These are phyloP conservation scores for Microcebus lehilahytsara DNA, from an alignment of 2,113 vertebrate species.

Conservation along the genomic window DNA sequence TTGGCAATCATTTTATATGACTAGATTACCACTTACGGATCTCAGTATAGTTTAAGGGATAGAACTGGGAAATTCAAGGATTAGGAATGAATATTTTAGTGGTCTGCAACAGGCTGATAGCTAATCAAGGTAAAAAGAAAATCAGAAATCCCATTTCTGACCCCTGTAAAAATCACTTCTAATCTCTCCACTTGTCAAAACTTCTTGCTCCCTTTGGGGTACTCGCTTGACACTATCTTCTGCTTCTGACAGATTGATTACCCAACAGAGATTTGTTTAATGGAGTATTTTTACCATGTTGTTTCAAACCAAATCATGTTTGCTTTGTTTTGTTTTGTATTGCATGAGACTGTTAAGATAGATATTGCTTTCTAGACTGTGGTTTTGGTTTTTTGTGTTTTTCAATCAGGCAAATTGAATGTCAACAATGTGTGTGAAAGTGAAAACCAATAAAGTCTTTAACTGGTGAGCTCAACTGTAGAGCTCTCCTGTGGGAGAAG, in stretches of 20 bases:
- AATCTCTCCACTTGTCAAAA: conserved; percentile 43
- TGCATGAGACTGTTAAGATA: not conserved
- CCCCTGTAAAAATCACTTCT: conserved; percentile 52
- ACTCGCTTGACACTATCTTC: not conserved
- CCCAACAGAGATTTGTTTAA: conserved; percentile 58
- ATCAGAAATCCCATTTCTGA: conserved; percentile 60
- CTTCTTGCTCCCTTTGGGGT: conserved; percentile 41
- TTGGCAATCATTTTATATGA: conserved; percentile 2
- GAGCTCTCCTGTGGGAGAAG: conserved; percentile 12
- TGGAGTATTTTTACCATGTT: conserved; percentile 35
- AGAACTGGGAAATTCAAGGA: conserved; percentile 50
- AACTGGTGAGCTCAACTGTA: conserved; percentile 34
- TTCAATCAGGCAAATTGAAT: conserved; percentile 7
- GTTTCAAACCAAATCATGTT: conserved; percentile 56
- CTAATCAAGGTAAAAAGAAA: conserved; percentile 49
- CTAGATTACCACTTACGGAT: not conserved
- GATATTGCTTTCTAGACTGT: conserved; percentile 41
- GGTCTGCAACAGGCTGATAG: not conserved
- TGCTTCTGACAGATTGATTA: conserved; percentile 58
- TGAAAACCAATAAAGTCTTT: conserved; percentile 42
- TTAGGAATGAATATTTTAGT: conserved; percentile 43
- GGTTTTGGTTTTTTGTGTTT: not conserved
- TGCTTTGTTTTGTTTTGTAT: conserved; percentile 62
- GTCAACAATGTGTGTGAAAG: conserved; percentile 35
- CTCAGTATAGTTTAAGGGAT: conserved; percentile 21